phyloP scores from a whole-genome alignment of 2,888 invertebrate species.

The Zeuzera pyrina region DNA sequence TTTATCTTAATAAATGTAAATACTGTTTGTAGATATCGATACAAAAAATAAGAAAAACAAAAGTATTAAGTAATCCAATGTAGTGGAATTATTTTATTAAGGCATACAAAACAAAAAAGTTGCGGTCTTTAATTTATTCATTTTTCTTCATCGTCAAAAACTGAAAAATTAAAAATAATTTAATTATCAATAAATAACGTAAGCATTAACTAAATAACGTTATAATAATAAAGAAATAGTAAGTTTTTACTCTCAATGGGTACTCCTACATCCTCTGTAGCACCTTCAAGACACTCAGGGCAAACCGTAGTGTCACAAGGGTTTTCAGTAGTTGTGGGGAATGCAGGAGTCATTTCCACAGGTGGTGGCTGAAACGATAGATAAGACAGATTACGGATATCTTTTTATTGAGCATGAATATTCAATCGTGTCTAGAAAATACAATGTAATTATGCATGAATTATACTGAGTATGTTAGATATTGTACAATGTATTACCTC shows the following conservation, averaged over 20 bases:
- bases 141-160: constrained; percentile 17
- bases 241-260: constrained; percentile 28
- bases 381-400: neutral
- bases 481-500: constrained; percentile 46
- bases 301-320: constrained; percentile 59
- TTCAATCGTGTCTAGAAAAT: neutral
- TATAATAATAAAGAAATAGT: constrained; percentile 1
- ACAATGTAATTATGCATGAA: too few species aligned
- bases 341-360: constrained; percentile 43
- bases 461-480: neutral
- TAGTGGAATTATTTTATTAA: too few species aligned
- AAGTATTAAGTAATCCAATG: too few species aligned
- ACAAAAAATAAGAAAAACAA: too few species aligned
- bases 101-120: too few species aligned
- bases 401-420: neutral
- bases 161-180: constrained; percentile 13
- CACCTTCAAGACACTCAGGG: constrained; percentile 49
- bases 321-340: constrained; percentile 49
- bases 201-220: neutral
- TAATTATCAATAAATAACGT: neutral
- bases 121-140: too few species aligned
- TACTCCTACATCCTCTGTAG: constrained; percentile 31
- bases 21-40: too few species aligned
- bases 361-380: constrained; percentile 43
- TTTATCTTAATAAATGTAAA: too few species aligned